phyloP scores from a whole-genome alignment of 2,797 vertebrate genomes.

The Leptodon cayanensis region DNA sequence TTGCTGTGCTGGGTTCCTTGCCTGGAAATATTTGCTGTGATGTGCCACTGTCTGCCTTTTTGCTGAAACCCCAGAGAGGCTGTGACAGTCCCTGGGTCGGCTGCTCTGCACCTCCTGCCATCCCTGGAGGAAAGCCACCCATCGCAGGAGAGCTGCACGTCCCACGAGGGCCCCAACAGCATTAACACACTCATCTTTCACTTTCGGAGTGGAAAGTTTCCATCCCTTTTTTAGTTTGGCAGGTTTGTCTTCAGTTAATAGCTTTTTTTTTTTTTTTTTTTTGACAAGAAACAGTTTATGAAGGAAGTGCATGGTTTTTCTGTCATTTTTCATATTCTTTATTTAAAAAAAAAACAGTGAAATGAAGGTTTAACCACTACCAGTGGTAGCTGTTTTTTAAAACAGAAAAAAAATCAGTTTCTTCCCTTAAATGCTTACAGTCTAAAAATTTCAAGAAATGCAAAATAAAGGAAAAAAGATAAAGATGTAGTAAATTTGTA shows the following conservation, averaged over 20 bases:
- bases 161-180: neutral
- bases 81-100: neutral
- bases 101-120: neutral
- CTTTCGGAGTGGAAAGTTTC: neutral
- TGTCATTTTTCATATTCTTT: neutral
- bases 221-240: neutral
- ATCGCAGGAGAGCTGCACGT: rapidly evolving
- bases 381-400: neutral
- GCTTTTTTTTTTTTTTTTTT: neutral
- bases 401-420: neutral
- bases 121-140: neutral
- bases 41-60: rapidly evolving
- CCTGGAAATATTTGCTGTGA: neutral
- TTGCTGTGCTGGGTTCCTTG: neutral
- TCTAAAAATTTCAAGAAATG: neutral
- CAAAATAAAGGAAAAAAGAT: neutral
- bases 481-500: neutral
- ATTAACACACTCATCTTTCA: neutral
- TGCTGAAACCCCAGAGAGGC: neutral
- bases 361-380: neutral
- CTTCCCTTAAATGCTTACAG: neutral
- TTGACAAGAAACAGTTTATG: neutral
- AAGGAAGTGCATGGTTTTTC: rapidly evolving
- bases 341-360: rapidly evolving
- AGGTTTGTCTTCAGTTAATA: neutral